Percentiles rank a stretch among this genome's conserved stretches.
Evolutionary conservation across 1,140 invertebrate species (phyloP).

Genomic region (Bombus breviceps): DNA sequence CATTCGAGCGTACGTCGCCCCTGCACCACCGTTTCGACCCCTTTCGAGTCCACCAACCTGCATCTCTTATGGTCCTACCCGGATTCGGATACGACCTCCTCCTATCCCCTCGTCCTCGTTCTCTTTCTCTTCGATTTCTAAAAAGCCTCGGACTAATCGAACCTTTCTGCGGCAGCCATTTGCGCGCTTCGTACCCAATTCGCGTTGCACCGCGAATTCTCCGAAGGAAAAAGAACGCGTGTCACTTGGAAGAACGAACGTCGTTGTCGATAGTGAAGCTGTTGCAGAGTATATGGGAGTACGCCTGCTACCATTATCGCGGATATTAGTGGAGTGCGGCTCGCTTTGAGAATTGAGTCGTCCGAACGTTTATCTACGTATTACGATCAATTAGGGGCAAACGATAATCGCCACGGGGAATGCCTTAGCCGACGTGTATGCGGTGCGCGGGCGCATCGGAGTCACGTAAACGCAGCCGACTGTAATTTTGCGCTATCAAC

Average conservation of each 20-base stretch:
- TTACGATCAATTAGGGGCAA: constrained; percentile 72
- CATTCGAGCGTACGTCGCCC: constrained; percentile 51
- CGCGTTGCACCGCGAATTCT: background rate
- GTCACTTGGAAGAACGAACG: background rate
- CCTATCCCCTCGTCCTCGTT: background rate
- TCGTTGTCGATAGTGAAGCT: no score
- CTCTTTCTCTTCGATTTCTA: constrained; percentile 16
- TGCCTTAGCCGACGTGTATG: constrained; percentile 42
- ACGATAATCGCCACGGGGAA: constrained; percentile 69
- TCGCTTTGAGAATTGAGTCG: constrained; percentile 62
- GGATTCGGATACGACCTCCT: constrained; percentile 68
- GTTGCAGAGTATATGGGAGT: background rate
- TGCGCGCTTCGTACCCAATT: constrained; percentile 53
- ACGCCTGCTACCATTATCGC: background rate
- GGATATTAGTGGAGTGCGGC: constrained; percentile 53
- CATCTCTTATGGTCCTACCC: constrained; percentile 64
- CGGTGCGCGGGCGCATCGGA: constrained; percentile 22
- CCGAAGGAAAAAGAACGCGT: background rate
- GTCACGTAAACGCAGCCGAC: constrained; percentile 63
- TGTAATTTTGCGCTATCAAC: constrained; percentile 64
- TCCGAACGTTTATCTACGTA: constrained; percentile 70
- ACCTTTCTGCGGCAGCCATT: constrained; percentile 31
- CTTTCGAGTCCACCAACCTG: constrained; percentile 50
- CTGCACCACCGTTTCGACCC: background rate
- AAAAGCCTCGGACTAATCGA: constrained; percentile 63